These are phyloP conservation scores for Ceratina calcarata DNA, from an alignment of 1,140 invertebrate species.

Conservation along the genomic window DNA sequence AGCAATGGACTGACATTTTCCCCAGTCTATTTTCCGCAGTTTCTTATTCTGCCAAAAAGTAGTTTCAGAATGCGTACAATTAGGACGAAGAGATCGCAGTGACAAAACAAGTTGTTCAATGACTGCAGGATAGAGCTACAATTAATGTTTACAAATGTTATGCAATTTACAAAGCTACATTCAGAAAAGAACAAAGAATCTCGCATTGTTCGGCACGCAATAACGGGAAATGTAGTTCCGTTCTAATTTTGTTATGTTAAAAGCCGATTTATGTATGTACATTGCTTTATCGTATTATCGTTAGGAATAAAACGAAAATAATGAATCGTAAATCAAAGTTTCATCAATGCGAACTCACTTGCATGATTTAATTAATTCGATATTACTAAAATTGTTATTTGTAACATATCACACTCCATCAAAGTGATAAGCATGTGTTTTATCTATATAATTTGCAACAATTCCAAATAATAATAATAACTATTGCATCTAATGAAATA, in stretches of 20 bases:
- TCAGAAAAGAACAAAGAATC: constrained; percentile 20
- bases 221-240: constrained; percentile 39
- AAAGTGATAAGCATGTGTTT: constrained; percentile 50
- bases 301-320: constrained; percentile 2
- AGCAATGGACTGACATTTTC: constrained; percentile 62
- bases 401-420: constrained; percentile 19
- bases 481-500: constrained; percentile 52
- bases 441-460: constrained; percentile 44
- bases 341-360: constrained; percentile 62
- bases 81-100: constrained; percentile 51
- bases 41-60: constrained; percentile 43
- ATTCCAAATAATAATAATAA: constrained; percentile 50
- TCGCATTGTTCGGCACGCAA: constrained; percentile 55
- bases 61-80: constrained; percentile 37
- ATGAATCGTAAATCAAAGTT: constrained; percentile 35
- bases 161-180: constrained; percentile 57
- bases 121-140: constrained; percentile 47
- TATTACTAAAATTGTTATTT: constrained; percentile 34
- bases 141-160: constrained; percentile 35
- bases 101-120: constrained; percentile 46
- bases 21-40: constrained; percentile 63
- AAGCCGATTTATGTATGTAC: constrained; percentile 33
- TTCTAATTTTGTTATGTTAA: constrained; percentile 43
- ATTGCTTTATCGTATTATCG: constrained; percentile 9
- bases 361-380: constrained; percentile 42